Conservation (phyloP, 2,113 vertebrate genomes). For the Melanocharis versteri region DNA sequence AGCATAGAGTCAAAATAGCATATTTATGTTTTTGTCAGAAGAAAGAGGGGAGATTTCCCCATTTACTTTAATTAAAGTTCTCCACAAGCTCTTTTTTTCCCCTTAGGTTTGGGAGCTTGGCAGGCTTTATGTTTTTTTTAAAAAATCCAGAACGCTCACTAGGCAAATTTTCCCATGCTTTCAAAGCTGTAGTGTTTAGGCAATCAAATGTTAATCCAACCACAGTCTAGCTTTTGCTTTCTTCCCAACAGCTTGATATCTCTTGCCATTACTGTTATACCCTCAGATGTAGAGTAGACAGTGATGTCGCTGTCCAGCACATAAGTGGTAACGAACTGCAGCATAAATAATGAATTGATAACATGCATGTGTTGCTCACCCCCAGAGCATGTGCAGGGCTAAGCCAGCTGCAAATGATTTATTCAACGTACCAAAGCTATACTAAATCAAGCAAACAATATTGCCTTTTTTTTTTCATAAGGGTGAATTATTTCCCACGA, state of each 20-base stretch:
- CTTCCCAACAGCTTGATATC: conserved; percentile 66
- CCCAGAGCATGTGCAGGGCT: conserved; percentile 20
- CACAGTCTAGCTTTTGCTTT: conserved; percentile 63
- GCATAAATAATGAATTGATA: conserved; percentile 68
- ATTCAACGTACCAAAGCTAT: conserved; percentile 48
- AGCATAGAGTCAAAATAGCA: neutral
- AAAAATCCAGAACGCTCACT: conserved; percentile 31
- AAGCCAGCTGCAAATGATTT: conserved; percentile 71
- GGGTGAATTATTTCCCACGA: conserved; percentile 63
- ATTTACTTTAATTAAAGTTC: conserved; percentile 39
- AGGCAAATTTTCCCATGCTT: conserved; percentile 48
- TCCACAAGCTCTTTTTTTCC: neutral
- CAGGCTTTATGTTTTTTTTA: conserved; percentile 8
- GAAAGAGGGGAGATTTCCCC: neutral
- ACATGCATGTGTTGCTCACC: conserved; percentile 56
- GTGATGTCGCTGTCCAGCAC: conserved; percentile 52
- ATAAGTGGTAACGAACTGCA: conserved; percentile 10
- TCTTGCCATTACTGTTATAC: neutral
- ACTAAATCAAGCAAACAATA: conserved; percentile 61
- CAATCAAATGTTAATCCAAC: conserved; percentile 64
- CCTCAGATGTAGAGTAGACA: conserved; percentile 44
- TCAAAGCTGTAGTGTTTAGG: conserved; percentile 46
- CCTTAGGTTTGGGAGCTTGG: conserved; percentile 43
- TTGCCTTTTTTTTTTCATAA: conserved; percentile 2
- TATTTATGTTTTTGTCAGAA: conserved; percentile 16